phyloP scores from a whole-genome alignment of 2,888 invertebrate genomes.

The Chrysopilus asiliformis region DNA sequence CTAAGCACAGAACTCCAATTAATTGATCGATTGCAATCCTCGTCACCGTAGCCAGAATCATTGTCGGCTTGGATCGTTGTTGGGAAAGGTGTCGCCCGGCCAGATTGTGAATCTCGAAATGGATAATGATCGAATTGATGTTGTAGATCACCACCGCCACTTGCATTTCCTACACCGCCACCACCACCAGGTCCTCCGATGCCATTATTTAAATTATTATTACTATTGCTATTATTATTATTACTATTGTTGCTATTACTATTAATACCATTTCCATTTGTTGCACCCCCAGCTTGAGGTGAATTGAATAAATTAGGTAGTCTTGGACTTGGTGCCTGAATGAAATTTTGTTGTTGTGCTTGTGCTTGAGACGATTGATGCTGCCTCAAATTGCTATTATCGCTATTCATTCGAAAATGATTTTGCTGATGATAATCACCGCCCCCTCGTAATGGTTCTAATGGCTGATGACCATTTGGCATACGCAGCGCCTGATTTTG shows the following conservation, averaged over 20 bases:
- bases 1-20: constrained; percentile 87
- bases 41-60: constrained; percentile 65
- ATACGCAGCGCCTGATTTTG: constrained; percentile 16
- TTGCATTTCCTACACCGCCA: constrained; percentile 5
- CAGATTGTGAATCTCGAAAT: constrained; percentile 37
- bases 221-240: constrained; percentile 10
- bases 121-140: constrained; percentile 36
- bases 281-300: not conserved
- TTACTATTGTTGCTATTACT: constrained; percentile 15
- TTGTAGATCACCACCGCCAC: constrained; percentile 19
- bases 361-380: not conserved
- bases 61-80: constrained; percentile 39
- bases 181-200: constrained; percentile 7
- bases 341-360: constrained; percentile 9
- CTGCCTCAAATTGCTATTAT: constrained; percentile 14
- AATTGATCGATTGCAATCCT: constrained; percentile 62
- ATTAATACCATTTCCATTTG: constrained; percentile 1
- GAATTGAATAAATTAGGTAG: not conserved
- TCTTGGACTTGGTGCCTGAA: not conserved
- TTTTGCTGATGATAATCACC: constrained; percentile 17
- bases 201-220: constrained; percentile 21
- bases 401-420: constrained; percentile 13
- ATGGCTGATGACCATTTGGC: constrained; percentile 15
- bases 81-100: constrained; percentile 60
- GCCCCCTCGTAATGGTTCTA: no score